These are phyloP conservation scores for Cyphomyrmex costatus DNA, from an alignment of 1,140 invertebrate species.

Conservation along the genomic window DNA sequence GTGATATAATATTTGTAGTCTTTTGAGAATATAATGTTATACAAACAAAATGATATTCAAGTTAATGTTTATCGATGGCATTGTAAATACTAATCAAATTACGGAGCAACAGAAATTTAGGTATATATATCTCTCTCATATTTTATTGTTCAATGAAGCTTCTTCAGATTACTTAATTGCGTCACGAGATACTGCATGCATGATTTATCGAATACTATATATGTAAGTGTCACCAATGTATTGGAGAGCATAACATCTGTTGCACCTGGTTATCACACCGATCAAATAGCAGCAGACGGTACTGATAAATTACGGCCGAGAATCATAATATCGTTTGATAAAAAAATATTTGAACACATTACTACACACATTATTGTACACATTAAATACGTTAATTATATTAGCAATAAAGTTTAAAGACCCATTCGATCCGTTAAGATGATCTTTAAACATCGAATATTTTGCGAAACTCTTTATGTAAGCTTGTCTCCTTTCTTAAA, in stretches of 20 bases:
- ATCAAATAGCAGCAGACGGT: background rate
- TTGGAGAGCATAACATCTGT: conserved; percentile 28
- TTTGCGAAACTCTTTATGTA: background rate
- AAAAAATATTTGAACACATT: background rate
- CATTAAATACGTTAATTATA: background rate
- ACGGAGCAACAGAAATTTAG: background rate
- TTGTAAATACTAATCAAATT: background rate
- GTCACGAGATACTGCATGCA: background rate
- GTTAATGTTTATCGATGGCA: background rate
- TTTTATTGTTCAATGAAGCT: conserved; percentile 16
- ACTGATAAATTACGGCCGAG: conserved; percentile 2
- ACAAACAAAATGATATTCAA: background rate
- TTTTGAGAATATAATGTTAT: background rate
- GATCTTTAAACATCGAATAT: background rate
- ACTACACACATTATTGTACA: background rate
- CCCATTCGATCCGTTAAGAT: background rate
- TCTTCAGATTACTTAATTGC: background rate
- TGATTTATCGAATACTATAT: conserved; percentile 33
- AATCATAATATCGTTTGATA: background rate
- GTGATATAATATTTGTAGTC: background rate
- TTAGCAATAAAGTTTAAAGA: background rate
- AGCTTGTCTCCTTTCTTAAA: background rate
- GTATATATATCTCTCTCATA: background rate
- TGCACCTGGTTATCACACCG: conserved; percentile 25
- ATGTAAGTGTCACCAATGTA: background rate